phyloP scores from a whole-genome alignment of 2,797 vertebrate species.

The Melanotaenia pygmaea region DNA sequence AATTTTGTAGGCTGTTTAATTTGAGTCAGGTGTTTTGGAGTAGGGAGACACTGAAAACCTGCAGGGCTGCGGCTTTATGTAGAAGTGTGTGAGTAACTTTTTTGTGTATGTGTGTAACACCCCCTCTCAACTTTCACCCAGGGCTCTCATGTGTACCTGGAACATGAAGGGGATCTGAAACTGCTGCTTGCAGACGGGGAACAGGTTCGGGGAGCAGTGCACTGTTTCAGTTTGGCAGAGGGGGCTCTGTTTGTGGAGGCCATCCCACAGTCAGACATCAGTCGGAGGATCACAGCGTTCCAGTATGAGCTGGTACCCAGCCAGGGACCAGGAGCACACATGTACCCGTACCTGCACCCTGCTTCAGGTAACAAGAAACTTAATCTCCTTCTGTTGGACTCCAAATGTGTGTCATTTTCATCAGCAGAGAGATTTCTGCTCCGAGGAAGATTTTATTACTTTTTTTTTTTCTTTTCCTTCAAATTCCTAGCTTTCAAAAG shows the following conservation, averaged over 20 bases:
- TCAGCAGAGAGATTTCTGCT: background rate
- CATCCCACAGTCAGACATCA: slow-evolving; percentile 89
- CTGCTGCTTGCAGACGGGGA: slow-evolving; percentile 88
- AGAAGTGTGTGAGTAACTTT: no score
- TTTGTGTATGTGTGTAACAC: background rate
- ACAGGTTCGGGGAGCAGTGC: slow-evolving; percentile 74
- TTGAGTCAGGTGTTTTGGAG: no score
- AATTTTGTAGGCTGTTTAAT: no score
- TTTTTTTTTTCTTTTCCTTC: background rate
- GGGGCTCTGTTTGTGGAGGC: slow-evolving; percentile 93
- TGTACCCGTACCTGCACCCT: slow-evolving; percentile 65
- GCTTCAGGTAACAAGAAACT: slow-evolving; percentile 66
- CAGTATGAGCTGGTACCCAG: slow-evolving; percentile 89
- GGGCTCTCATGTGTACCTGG: slow-evolving; percentile 93
- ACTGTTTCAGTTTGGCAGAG: slow-evolving; percentile 87
- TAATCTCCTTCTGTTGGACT: background rate
- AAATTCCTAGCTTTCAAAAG: background rate
- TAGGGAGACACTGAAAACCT: no score
- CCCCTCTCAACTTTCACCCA: slow-evolving; percentile 31
- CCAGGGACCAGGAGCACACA: slow-evolving; percentile 65
- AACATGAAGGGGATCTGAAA: slow-evolving; percentile 88
- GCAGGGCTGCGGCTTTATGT: no score
- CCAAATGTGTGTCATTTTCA: background rate
- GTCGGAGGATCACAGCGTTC: slow-evolving; percentile 91
- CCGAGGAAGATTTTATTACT: no score